Evolutionary conservation across 2,113 vertebrate genomes (phyloP).

Genomic region (Coryphaenoides rupestris): DNA sequence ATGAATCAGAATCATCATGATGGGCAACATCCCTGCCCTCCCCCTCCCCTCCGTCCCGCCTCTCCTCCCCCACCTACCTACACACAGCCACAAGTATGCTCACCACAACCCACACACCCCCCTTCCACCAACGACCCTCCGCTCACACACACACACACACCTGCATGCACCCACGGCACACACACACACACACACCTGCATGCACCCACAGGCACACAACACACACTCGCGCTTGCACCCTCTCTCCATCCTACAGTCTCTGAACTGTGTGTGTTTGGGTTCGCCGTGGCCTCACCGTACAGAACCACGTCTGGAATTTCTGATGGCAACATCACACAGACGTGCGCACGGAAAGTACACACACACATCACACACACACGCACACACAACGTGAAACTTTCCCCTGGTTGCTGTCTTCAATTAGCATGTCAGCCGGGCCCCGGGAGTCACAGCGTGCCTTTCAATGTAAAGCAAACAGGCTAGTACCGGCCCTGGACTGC

Average conservation of each 20-base stretch:
- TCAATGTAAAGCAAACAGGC: no score
- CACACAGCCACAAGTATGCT: not conserved
- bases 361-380: no score
- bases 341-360: slow-evolving; percentile 17
- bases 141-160: no score
- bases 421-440: no score
- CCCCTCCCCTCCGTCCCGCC: no score
- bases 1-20: slow-evolving; percentile 50
- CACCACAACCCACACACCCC: slow-evolving; percentile 54
- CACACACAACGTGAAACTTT: not conserved
- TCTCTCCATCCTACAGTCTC: slow-evolving; percentile 1
- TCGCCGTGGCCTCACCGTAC: slow-evolving; percentile 20
- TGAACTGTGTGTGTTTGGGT: slow-evolving; percentile 37
- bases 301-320: slow-evolving; percentile 54
- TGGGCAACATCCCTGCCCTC: slow-evolving; percentile 37
- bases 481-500: no score
- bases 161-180: slow-evolving; percentile 1
- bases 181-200: no score
- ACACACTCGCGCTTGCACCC: not conserved
- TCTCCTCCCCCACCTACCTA: not conserved
- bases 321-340: slow-evolving; percentile 54
- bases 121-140: no score
- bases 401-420: no score
- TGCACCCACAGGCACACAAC: no score
- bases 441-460: no score